A percentile compares a stretch with the other conserved stretches of the same genome.
These are phyloP conservation scores for Polymixis flavicincta DNA, from an alignment of 2,888 invertebrate species.

Conservation along the genomic window DNA sequence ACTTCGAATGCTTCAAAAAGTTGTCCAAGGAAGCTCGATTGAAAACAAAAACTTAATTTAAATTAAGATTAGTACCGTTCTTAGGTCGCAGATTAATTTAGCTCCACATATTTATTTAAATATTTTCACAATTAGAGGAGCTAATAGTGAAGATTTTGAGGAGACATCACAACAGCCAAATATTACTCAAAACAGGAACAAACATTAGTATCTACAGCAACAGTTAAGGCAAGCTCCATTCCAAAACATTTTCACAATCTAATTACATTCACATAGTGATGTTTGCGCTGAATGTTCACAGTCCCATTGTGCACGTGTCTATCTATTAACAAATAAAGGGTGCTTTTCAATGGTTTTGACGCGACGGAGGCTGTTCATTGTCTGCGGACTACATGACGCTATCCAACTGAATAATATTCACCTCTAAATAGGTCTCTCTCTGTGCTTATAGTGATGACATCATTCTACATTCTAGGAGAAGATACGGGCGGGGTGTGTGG, in stretches of 20 bases:
- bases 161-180: not conserved
- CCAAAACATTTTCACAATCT: slow-evolving; percentile 69
- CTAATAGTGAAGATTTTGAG: not conserved
- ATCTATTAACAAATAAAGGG: slow-evolving; percentile 81
- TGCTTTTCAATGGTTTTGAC: slow-evolving; percentile 80
- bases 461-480: slow-evolving; percentile 39
- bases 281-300: slow-evolving; percentile 72
- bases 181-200: not conserved
- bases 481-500: slow-evolving; percentile 14
- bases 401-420: slow-evolving; percentile 72
- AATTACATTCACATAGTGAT: slow-evolving; percentile 71
- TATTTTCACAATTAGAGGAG: not conserved
- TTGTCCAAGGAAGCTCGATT: not conserved
- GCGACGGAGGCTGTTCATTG: slow-evolving; percentile 76
- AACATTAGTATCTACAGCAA: slow-evolving; percentile 12
- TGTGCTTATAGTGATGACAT: slow-evolving; percentile 62
- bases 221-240: slow-evolving; percentile 38
- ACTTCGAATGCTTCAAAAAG: not conserved
- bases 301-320: slow-evolving; percentile 74
- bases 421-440: slow-evolving; percentile 57
- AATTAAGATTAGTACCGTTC: not conserved
- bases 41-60: not conserved
- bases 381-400: slow-evolving; percentile 69
- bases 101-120: not conserved
- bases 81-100: not conserved